These are phyloP conservation scores for Zaprionus inermis DNA, from an alignment of 1,140 invertebrate species.

Conservation along the genomic window DNA sequence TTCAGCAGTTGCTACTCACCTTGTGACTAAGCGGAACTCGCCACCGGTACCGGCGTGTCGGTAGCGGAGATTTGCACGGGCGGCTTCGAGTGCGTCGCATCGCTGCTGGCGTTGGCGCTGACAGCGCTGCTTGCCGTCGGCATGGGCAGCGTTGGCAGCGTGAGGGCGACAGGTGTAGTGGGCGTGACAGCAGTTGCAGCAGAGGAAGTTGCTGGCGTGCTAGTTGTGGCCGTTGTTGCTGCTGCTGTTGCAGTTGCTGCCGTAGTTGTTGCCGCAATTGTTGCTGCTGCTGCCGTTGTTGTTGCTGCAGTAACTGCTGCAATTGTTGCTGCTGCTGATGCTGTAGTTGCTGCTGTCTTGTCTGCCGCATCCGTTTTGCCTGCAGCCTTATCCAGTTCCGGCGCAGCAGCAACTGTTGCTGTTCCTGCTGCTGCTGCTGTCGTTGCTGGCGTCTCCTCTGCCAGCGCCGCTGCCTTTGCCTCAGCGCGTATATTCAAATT, in stretches of 20 bases:
- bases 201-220: conserved; percentile 39
- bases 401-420: conserved; percentile 19
- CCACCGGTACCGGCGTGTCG: conserved; percentile 70
- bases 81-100: conserved; percentile 60
- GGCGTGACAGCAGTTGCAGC: conserved; percentile 27
- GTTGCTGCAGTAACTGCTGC: not conserved
- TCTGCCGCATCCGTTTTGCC: conserved; percentile 40
- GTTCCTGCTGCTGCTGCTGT: conserved; percentile 11
- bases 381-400: conserved; percentile 48
- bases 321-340: not conserved
- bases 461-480: conserved; percentile 73
- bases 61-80: conserved; percentile 72
- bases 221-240: not conserved
- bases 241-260: not conserved
- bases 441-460: conserved; percentile 58
- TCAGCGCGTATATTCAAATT: conserved; percentile 80
- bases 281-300: conserved; percentile 12
- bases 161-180: conserved; percentile 11
- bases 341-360: conserved; percentile 15
- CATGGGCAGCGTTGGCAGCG: conserved; percentile 34
- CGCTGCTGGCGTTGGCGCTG: conserved; percentile 10
- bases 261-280: not conserved
- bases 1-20: conserved; percentile 46
- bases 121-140: not conserved
- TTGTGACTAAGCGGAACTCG: conserved; percentile 80